phyloP scores from a whole-genome alignment of 2,113 vertebrate species.

The Colaptes auratus region DNA sequence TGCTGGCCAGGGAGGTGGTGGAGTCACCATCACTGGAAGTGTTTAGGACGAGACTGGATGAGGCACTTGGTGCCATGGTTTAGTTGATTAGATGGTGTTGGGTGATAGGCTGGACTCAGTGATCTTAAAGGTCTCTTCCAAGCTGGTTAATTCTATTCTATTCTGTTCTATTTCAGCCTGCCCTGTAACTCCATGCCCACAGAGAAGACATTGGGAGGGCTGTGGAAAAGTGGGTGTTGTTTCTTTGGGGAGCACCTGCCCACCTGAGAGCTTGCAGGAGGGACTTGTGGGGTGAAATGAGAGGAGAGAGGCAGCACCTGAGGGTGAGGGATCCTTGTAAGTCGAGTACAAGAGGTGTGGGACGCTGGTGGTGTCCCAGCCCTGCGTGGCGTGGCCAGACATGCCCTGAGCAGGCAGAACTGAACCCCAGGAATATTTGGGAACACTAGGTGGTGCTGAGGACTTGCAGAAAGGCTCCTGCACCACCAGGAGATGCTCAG shows the following conservation, averaged over 20 bases:
- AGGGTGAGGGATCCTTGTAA: not conserved
- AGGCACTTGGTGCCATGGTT: too few species aligned
- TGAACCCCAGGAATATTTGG: not conserved
- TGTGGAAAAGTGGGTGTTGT: not conserved
- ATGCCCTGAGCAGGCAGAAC: rapidly evolving
- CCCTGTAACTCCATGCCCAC: rapidly evolving
- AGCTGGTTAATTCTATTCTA: too few species aligned
- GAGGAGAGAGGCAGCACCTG: not conserved
- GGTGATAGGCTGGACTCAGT: too few species aligned
- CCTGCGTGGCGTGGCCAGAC: rapidly evolving
- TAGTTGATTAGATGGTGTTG: too few species aligned
- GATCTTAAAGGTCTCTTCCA: too few species aligned
- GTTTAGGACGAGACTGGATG: too few species aligned
- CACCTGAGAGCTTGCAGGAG: not conserved
- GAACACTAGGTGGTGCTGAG: conserved; percentile 66
- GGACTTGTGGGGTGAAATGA: not conserved
- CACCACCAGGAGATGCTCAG: not conserved
- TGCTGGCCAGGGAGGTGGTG: too few species aligned
- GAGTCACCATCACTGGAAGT: too few species aligned
- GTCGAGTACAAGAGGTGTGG: not conserved
- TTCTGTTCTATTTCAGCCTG: too few species aligned
- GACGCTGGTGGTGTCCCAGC: not conserved
- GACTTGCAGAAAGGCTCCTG: not conserved
- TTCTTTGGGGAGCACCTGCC: not conserved
- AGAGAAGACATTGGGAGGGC: not conserved